Conservation (phyloP, 2,113 vertebrate genomes). For the Jaculus jaculus region DNA sequence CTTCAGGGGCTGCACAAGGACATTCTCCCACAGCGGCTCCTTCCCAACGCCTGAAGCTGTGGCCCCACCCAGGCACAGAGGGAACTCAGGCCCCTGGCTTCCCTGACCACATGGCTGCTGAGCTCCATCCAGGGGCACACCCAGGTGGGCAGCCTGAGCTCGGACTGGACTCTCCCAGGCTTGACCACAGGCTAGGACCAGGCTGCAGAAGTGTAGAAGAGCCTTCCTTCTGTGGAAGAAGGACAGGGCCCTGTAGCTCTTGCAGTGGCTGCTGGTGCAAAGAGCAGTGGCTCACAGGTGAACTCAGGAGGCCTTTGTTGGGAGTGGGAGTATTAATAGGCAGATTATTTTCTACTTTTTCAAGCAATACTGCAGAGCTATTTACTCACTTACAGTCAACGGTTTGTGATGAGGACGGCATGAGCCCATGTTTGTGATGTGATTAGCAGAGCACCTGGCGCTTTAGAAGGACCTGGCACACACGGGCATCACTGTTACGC, state of each 20-base stretch:
- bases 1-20: accelerated
- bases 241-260: neutral
- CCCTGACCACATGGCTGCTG: neutral
- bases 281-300: accelerated
- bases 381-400: neutral
- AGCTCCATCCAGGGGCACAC: neutral
- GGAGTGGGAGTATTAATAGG: neutral
- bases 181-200: neutral
- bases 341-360: neutral
- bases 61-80: neutral
- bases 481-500: neutral
- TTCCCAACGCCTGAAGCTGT: neutral
- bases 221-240: neutral
- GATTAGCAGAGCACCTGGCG: neutral
- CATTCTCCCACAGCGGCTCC: neutral
- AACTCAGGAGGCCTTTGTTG: neutral
- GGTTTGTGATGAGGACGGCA: neutral
- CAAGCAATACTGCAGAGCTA: neutral
- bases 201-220: neutral
- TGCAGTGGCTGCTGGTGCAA: neutral
- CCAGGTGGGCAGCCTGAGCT: neutral
- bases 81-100: neutral
- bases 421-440: neutral
- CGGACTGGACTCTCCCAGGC: neutral
- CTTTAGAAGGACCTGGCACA: neutral